Evolutionary conservation across 1,140 invertebrate genomes (phyloP), one percentile per base, ranked within the genome.

Genomic region (Drosophila cardini): DNA sequence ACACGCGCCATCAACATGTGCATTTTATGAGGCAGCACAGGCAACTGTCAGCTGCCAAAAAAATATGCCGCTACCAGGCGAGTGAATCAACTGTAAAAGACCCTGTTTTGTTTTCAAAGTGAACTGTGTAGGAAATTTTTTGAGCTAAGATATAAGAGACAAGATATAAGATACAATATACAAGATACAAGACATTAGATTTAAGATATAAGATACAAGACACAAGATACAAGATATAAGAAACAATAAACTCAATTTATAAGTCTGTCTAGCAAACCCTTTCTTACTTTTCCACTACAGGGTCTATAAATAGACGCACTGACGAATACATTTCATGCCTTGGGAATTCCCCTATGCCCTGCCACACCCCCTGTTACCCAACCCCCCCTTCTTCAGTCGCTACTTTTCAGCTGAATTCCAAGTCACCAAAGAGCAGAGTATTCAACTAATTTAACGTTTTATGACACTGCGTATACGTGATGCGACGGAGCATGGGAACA

Each of bases 371-470:
- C 6, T 11, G 15, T 5, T 18, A 8, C 21, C 10, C 10, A 38
- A 2, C 1, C 16, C 18, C 13, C 15, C 15, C 11, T 5, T 8
- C n/a, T 7, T 0, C 50, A n/a, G n/a, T 32, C 60, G 9, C 13
- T 2, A 34, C 4, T 40, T 11, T 16, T 18, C 40, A 38, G 11
- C 57, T 40, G 53, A 48, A 45, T 50, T 45, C 58, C 45, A 62
- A 67, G 46, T 55, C 72, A 64, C 30, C 68, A 65, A 52, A 32
- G 21, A 26, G 38, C 52, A 67, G 30, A 72, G 57, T 69, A 80
- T 82, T 50, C 69, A 90, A 77, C 82, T 83, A 86, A 90, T 90
- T 90, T 83, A 80, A 83, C 76, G 71, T 83, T 90, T 90, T 90
- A 90, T 90, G 86, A 86, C 87, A 82, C 71, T 64, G 67, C 46